These are phyloP conservation scores for Crocodylus rhombifer DNA, from an alignment of 2,797 vertebrate species.

Conservation along the genomic window DNA sequence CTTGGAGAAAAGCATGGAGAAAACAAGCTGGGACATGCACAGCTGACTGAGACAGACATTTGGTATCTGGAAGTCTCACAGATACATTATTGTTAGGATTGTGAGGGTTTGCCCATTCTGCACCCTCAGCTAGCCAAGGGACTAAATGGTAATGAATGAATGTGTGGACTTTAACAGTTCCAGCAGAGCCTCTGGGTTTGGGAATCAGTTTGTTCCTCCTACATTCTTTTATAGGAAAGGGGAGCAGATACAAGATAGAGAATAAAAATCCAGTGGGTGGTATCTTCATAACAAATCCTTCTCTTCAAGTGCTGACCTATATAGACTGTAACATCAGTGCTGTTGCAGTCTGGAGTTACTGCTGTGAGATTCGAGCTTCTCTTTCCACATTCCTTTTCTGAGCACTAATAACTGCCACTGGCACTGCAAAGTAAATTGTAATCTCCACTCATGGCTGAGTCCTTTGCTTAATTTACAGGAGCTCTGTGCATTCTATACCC, in stretches of 20 bases:
- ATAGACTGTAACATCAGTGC: neutral
- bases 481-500: neutral
- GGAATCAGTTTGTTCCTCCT: neutral
- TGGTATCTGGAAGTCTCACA: neutral
- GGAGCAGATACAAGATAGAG: neutral
- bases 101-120: neutral
- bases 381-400: neutral
- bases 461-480: neutral
- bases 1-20: rapidly evolving
- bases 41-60: no score
- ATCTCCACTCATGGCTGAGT: neutral
- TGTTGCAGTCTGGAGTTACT: neutral
- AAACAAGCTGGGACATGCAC: rapidly evolving
- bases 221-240: rapidly evolving
- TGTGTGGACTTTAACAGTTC: neutral
- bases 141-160: neutral
- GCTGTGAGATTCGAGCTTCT: rapidly evolving
- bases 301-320: neutral
- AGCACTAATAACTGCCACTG: neutral
- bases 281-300: neutral
- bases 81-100: neutral
- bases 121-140: neutral
- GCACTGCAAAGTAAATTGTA: neutral
- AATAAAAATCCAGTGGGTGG: neutral
- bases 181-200: neutral